phyloP scores from a whole-genome alignment of 2,113 vertebrate genomes.

The Phaethon lepturus region DNA sequence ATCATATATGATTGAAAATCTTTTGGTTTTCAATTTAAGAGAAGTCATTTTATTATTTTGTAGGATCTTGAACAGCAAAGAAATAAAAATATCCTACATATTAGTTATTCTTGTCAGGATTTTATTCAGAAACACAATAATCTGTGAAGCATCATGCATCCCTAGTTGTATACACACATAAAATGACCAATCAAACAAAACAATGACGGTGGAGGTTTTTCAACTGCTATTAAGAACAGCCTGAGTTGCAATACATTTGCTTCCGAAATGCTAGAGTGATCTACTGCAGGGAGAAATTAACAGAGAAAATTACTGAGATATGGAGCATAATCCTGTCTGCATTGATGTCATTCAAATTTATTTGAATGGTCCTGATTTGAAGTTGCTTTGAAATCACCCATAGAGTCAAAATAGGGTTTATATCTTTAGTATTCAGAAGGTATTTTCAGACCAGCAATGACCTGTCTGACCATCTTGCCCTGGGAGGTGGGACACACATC shows the following conservation, averaged over 20 bases:
- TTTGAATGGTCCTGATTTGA: background rate
- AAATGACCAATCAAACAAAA: constrained; percentile 30
- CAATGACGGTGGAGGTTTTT: background rate
- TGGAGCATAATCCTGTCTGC: background rate
- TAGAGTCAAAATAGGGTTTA: background rate
- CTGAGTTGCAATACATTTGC: background rate
- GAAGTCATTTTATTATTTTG: background rate
- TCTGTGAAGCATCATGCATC: background rate
- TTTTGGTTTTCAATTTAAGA: background rate
- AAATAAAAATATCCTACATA: background rate
- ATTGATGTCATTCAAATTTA: background rate
- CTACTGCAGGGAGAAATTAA: background rate
- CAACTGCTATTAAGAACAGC: background rate
- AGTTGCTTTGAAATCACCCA: background rate
- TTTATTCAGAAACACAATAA: background rate
- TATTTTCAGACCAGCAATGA: background rate
- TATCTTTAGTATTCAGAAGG: background rate
- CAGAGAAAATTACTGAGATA: background rate
- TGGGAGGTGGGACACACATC: accelerated
- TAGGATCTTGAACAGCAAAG: background rate
- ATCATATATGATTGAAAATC: background rate
- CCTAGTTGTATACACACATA: background rate
- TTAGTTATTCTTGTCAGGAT: background rate
- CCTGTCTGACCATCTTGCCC: background rate
- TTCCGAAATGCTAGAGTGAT: background rate